Evolutionary conservation across 2,113 vertebrate species (phyloP), one percentile per base, ranked within the genome.

Genomic region (Chauna torquata): DNA sequence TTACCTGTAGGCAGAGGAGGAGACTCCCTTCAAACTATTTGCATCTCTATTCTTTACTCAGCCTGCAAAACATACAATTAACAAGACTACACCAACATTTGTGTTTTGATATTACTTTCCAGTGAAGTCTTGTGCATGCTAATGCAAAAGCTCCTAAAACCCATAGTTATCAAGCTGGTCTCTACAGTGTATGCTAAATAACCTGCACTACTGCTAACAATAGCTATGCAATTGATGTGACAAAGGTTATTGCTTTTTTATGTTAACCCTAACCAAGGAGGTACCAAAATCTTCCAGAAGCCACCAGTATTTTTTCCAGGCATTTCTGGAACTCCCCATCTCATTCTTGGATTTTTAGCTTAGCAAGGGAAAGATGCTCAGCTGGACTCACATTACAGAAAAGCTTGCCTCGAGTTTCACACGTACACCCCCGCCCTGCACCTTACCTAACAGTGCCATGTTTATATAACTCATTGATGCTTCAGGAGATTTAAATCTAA

Each of bases 21-120:
- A 12, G 22, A 61, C 11, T 66, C 8, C 22, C 16, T 64, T 12
- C 52, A 75, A 54, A 42, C 16, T 49, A 5, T 28, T 50, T 28
- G 2, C 6, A 47, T 7, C 19, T 47, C 25, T 7, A 10, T 18
- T 74, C 76, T 57, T 54, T 49, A 34, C 47, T 57, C 59, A 61
- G 16, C 17, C 30, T 58, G 38, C 16, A 54, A 94, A 68, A 47
- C 0, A 2, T 5, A 30, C 0, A 2, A 16, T 1, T 61, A 25
- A 32, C 24, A 34, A 55, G 14, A 11, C 27, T 59, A 62, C 11
- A 42, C 3, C 5, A 59, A 27, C 27, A 22, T 3, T 58, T 76
- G 2, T 4, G 27, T 66, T 44, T 82, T 13, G 13, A 13, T 82
- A 42, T 27, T 5, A 34, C 3, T 83, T 72, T 81, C 20, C 18